Evolutionary conservation across 2,113 vertebrate species (phyloP), one percentile per base, ranked within the genome.

Genomic region (Acanthisitta chloris): DNA sequence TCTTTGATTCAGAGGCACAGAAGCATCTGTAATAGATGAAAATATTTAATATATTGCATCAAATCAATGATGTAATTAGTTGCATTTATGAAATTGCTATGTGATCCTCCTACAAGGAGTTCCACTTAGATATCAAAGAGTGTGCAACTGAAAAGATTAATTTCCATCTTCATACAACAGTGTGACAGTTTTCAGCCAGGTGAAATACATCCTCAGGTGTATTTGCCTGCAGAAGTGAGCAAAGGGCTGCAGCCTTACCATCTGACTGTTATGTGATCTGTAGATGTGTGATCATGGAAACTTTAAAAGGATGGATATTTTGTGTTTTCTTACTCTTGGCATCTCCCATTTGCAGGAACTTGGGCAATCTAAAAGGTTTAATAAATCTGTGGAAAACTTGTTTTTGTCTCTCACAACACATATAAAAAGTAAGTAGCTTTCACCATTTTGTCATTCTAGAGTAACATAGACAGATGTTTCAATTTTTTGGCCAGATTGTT

Each of bases 301-400:
- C 28, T 55, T 92, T 58, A n/a, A 85, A 79, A 54, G 54, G 45
- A n/a, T 36, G 81, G 48, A n/a, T 82, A 34, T n/a, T 78, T 64
- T 46, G 8, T 85, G 34, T 52, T 83, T 91, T 81, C 66, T 94
- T 74, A 83, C 49, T 92, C 18, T 67, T 84, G 83, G 10, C 4
- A 21, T 84, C 62, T 92, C 42, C 28, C 24, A 83, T 97, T 94
- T 98, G 26, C 97, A 99, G 98, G 98, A 98, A 33, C 97, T 97
- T 3, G 89, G 96, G 36, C 97, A 97, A 28, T 95, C 97, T 26
- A 98, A 96, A 96, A 92, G 97, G 76, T 99, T 99, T 70, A 98
- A 98, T 92, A 99, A 98, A 87, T 99, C 99, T 7, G 28, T 99
- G 97, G 99, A 99, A 92, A 98, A 99, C 81, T 74, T 99, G 42